These are phyloP conservation scores for Brachionus rotundiformis DNA, from an alignment of 1,140 invertebrate genomes.

Conservation along the genomic window DNA sequence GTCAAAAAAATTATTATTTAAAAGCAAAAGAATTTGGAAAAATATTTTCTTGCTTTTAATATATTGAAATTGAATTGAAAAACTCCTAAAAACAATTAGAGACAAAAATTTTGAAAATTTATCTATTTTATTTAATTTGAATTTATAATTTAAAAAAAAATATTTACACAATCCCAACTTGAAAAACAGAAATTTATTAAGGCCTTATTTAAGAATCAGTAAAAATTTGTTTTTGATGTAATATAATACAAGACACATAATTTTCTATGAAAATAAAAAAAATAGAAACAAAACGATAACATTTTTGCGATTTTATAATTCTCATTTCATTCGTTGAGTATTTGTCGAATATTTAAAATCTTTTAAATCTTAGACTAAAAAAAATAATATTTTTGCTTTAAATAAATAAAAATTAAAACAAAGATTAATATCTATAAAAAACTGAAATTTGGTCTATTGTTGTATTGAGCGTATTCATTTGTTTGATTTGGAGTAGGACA, in stretches of 20 bases:
- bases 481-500: neutral
- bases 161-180: neutral
- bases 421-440: constrained; percentile 23
- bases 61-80: neutral
- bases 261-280: constrained; percentile 39
- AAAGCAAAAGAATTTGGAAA: neutral
- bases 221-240: neutral
- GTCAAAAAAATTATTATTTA: neutral
- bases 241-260: neutral
- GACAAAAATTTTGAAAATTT: neutral
- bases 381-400: constrained; percentile 43
- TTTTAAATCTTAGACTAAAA: constrained; percentile 31
- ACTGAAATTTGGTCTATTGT: constrained; percentile 16
- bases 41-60: neutral
- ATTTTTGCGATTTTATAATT: constrained; percentile 40
- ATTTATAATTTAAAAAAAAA: constrained; percentile 19
- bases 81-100: neutral
- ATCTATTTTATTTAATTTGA: constrained; percentile 6
- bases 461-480: constrained; percentile 17
- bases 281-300: neutral
- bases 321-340: constrained; percentile 48
- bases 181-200: neutral
- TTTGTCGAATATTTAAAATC: constrained; percentile 12
- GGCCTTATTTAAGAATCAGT: neutral
- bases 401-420: constrained; percentile 18